These are phyloP conservation scores for Alauda arvensis DNA, from an alignment of 2,797 vertebrate genomes.

Conservation along the genomic window DNA sequence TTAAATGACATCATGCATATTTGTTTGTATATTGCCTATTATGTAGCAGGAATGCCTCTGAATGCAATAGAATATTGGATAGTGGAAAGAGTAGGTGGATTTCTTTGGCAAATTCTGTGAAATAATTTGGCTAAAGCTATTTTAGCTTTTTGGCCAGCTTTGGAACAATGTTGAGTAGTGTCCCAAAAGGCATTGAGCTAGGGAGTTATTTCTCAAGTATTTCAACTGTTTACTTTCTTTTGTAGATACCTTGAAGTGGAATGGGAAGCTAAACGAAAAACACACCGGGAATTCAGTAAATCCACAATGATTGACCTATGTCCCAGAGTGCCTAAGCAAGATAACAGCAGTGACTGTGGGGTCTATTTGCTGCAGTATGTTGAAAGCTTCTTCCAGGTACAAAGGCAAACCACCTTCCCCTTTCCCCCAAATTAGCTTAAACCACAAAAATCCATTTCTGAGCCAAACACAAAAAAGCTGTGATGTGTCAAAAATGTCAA, in stretches of 20 bases:
- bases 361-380: constrained; percentile 93
- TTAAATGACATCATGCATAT: background rate
- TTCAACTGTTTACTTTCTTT: constrained; percentile 7
- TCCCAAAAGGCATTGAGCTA: background rate
- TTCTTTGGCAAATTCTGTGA: background rate
- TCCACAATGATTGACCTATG: constrained; percentile 81
- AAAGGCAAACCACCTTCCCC: background rate
- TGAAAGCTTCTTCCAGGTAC: constrained; percentile 92
- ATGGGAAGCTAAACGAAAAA: constrained; percentile 86
- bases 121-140: background rate
- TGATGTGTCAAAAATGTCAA: background rate
- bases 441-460: accelerated
- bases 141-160: background rate
- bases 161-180: background rate
- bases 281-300: constrained; percentile 79
- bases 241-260: constrained; percentile 91
- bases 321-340: constrained; percentile 91
- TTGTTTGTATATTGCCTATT: background rate
- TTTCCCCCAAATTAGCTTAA: background rate
- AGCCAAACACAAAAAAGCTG: background rate
- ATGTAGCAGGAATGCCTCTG: background rate
- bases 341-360: constrained; percentile 95
- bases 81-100: background rate
- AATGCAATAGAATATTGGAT: background rate
- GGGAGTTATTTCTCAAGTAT: background rate